phyloP scores from a whole-genome alignment of 2,888 invertebrate genomes.

The Mimas tiliae region DNA sequence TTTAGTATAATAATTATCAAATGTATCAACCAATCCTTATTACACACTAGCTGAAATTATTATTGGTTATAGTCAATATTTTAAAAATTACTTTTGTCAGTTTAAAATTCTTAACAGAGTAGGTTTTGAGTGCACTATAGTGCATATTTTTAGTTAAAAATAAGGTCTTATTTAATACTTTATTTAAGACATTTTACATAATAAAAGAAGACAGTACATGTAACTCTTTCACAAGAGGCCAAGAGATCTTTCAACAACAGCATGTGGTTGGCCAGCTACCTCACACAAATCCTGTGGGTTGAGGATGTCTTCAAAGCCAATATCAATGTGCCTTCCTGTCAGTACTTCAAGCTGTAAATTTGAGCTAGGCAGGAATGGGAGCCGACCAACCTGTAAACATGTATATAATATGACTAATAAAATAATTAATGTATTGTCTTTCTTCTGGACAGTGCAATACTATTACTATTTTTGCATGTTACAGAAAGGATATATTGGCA shows the following conservation, averaged over 20 bases:
- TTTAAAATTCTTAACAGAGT: no score
- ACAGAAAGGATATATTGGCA: no score
- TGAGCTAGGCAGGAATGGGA: conserved; percentile 89
- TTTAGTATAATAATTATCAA: no score
- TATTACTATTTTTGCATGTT: no score
- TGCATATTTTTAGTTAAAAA: not conserved
- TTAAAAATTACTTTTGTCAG: no score
- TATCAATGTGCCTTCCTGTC: conserved; percentile 89
- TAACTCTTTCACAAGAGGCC: conserved; percentile 80
- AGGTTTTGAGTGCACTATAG: no score
- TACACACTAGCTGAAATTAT: no score
- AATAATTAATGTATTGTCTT: not conserved
- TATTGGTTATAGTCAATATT: no score
- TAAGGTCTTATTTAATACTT: not conserved
- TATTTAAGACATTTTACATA: conserved; percentile 18
- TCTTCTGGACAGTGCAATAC: no score
- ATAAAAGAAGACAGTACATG: not conserved
- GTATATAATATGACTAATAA: no score
- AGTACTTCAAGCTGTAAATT: conserved; percentile 89
- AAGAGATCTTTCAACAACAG: conserved; percentile 90
- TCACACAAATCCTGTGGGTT: conserved; percentile 90
- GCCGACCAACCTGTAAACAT: conserved; percentile 75
- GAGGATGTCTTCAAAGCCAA: conserved; percentile 91
- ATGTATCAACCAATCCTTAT: no score
- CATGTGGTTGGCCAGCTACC: conserved; percentile 92